A percentile compares a stretch with the other conserved stretches of the same genome.
These are phyloP conservation scores for Pardosa pseudoannulata DNA, from an alignment of 2,888 invertebrate species.

Conservation along the genomic window DNA sequence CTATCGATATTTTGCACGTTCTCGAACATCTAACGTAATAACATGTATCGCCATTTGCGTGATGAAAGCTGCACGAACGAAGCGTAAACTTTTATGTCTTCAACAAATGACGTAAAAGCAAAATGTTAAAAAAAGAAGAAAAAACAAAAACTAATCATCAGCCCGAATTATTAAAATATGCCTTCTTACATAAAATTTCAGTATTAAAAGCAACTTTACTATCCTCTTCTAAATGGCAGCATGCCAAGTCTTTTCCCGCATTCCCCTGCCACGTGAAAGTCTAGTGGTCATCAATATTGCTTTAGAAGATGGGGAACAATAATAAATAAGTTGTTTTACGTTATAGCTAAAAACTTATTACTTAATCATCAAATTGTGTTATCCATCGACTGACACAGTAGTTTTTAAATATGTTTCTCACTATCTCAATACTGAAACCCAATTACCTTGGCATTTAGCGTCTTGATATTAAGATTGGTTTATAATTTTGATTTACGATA, in stretches of 20 bases:
- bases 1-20: background rate
- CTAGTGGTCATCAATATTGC: constrained; percentile 23
- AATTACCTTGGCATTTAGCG: background rate
- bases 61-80: background rate
- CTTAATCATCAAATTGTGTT: constrained; percentile 35
- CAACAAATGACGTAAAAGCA: background rate
- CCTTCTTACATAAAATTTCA: background rate
- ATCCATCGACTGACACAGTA: constrained; percentile 13
- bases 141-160: background rate
- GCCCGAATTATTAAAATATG: background rate
- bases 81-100: background rate
- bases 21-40: background rate
- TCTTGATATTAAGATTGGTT: background rate
- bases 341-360: constrained; percentile 52
- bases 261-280: background rate
- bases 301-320: constrained; percentile 48
- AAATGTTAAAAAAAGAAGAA: background rate
- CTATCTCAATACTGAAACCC: background rate
- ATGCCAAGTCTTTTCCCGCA: background rate
- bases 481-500: background rate
- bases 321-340: constrained; percentile 37
- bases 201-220: background rate
- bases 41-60: background rate
- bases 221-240: background rate
- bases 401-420: constrained; percentile 7